These are phyloP conservation scores for Neofelis nebulosa DNA, from an alignment of 2,113 vertebrate species.

Conservation along the genomic window DNA sequence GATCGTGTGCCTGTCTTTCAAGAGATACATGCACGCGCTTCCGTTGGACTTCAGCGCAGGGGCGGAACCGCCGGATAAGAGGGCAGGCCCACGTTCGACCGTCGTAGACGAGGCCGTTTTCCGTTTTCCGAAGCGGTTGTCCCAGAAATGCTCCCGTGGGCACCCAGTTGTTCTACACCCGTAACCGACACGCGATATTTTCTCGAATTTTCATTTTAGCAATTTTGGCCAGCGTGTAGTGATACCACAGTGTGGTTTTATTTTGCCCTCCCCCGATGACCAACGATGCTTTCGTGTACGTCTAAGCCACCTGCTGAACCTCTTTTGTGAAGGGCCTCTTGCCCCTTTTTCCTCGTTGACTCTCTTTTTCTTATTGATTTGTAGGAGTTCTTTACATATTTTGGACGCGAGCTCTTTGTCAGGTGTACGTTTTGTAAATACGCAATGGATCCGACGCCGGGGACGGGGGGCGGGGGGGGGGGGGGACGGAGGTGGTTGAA, in stretches of 20 bases:
- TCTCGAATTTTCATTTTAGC: not conserved
- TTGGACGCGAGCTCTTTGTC: not conserved
- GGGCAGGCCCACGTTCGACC: not conserved
- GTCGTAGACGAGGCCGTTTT: not conserved
- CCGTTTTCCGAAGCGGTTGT: not conserved
- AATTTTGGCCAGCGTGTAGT: not conserved
- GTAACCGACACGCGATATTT: not conserved
- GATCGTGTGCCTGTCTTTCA: not conserved
- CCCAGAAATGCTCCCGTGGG: accelerated
- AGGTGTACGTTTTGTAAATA: not conserved
- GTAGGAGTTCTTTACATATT: not conserved
- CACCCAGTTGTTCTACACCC: not conserved
- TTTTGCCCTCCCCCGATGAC: not conserved
- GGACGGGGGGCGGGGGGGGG: not conserved
- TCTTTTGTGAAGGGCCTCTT: not conserved
- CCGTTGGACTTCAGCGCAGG: not conserved
- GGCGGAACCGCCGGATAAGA: accelerated
- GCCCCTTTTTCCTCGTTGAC: not conserved
- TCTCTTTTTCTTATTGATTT: not conserved
- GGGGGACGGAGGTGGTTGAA: not conserved
- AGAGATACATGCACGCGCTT: not conserved
- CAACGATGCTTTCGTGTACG: not conserved
- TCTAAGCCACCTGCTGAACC: not conserved
- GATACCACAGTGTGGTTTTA: not conserved
- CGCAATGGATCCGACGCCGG: not conserved